phyloP scores from a whole-genome alignment of 1,140 invertebrate species.

The Melitaea cinxia region DNA sequence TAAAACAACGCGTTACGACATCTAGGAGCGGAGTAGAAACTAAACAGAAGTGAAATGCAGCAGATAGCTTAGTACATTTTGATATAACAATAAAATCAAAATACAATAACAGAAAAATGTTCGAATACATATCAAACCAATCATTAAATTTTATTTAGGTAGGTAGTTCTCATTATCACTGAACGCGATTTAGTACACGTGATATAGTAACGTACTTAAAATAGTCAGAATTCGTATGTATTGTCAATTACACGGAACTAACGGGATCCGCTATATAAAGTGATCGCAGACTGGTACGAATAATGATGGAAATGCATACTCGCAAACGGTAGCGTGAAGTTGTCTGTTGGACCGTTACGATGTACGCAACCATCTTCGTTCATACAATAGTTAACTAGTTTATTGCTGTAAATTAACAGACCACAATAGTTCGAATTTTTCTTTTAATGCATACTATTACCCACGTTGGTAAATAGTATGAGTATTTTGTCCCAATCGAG shows the following conservation, averaged over 20 bases:
- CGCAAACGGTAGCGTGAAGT: conserved; percentile 26
- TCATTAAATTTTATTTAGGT: no score
- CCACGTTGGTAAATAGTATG: no score
- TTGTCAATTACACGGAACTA: conserved; percentile 12
- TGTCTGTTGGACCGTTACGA: conserved; percentile 61
- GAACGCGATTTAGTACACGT: neutral
- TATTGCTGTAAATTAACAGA: conserved; percentile 36
- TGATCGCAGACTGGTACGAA: conserved; percentile 7
- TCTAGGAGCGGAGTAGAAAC: no score
- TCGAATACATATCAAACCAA: no score
- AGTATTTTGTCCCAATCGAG: no score
- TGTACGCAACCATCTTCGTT: conserved; percentile 61
- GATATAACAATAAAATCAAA: no score
- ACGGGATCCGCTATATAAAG: conserved; percentile 21
- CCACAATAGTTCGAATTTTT: conserved; percentile 31
- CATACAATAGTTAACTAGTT: conserved; percentile 52
- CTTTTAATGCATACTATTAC: conserved; percentile 9
- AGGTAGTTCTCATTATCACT: neutral
- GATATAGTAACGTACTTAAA: neutral
- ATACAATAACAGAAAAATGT: no score
- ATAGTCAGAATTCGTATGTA: neutral
- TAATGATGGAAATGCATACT: conserved; percentile 39
- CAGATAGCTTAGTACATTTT: no score
- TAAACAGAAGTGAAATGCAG: no score
- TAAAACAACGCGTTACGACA: no score